These are phyloP conservation scores for Frankliniella intonsa DNA, from an alignment of 2,888 invertebrate genomes.

Conservation along the genomic window DNA sequence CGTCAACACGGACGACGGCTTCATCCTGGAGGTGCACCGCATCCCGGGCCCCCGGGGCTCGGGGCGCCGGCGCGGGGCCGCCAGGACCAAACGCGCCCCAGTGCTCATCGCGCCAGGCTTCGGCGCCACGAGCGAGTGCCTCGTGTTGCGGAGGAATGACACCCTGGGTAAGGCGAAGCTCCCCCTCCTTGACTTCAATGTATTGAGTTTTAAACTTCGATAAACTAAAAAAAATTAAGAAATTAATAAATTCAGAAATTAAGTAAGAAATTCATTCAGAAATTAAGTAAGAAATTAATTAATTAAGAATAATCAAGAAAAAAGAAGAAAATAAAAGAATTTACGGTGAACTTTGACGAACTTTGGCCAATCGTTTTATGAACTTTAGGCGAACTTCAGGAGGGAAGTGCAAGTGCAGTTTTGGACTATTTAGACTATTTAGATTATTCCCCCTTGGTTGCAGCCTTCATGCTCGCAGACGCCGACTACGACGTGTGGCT, in stretches of 20 bases:
- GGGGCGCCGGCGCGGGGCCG: not conserved
- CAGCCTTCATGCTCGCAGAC: constrained; percentile 1
- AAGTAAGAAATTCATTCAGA: no score
- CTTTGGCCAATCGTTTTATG: no score
- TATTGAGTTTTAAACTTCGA: no score
- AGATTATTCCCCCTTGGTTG: not conserved
- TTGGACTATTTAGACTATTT: no score
- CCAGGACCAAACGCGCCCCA: not conserved
- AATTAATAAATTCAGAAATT: no score
- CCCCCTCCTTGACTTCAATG: not conserved
- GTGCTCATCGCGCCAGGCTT: not conserved
- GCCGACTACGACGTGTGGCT: not conserved
- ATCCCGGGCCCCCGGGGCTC: not conserved
- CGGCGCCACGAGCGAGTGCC: constrained; percentile 15
- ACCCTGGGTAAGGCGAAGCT: not conserved
- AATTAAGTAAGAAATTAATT: no score
- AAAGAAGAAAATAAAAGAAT: no score
- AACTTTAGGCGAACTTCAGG: no score
- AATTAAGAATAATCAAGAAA: no score
- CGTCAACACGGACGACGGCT: constrained; percentile 1
- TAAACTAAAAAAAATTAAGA: no score
- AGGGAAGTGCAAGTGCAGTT: no score
- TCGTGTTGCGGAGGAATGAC: not conserved
- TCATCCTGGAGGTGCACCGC: constrained; percentile 7
- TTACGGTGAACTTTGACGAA: no score